phyloP scores from a whole-genome alignment of 2,888 invertebrate genomes.

The Sussaba pulchella region DNA sequence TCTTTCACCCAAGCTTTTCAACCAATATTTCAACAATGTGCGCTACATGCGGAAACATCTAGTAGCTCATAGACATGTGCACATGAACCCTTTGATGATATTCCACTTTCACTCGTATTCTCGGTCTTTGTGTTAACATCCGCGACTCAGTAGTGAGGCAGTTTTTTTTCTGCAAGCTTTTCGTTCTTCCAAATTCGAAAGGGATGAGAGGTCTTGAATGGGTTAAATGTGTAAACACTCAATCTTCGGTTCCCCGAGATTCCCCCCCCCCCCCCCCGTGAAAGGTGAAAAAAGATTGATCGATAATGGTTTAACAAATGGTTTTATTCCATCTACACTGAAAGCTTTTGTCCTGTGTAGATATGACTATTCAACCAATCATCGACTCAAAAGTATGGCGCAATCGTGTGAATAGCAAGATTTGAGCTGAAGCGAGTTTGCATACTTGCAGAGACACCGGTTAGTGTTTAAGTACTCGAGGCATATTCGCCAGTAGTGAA shows the following conservation, averaged over 20 bases:
- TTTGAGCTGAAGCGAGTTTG: slow-evolving; percentile 10
- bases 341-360: too few species aligned
- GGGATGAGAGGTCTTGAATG: slow-evolving; percentile 12
- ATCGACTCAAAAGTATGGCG: too few species aligned
- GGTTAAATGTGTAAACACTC: too few species aligned
- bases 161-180: slow-evolving; percentile 31
- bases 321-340: too few species aligned
- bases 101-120: slow-evolving; percentile 22
- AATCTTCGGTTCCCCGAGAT: too few species aligned
- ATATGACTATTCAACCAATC: neutral
- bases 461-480: slow-evolving; percentile 14
- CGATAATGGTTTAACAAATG: too few species aligned
- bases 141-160: slow-evolving; percentile 12
- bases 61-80: slow-evolving; percentile 50
- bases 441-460: slow-evolving; percentile 21
- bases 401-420: slow-evolving; percentile 2
- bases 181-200: slow-evolving; percentile 1
- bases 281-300: too few species aligned
- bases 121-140: slow-evolving; percentile 24
- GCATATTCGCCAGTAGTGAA: slow-evolving; percentile 40
- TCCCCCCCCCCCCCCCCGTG: too few species aligned
- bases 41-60: slow-evolving; percentile 29
- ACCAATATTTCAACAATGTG: slow-evolving; percentile 35
- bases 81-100: slow-evolving; percentile 53
- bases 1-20: slow-evolving; percentile 19